Percentiles rank a stretch among this genome's conserved stretches.
Conservation (phyloP, 2,888 invertebrate species). For the Drosophila heteroneura region DNA sequence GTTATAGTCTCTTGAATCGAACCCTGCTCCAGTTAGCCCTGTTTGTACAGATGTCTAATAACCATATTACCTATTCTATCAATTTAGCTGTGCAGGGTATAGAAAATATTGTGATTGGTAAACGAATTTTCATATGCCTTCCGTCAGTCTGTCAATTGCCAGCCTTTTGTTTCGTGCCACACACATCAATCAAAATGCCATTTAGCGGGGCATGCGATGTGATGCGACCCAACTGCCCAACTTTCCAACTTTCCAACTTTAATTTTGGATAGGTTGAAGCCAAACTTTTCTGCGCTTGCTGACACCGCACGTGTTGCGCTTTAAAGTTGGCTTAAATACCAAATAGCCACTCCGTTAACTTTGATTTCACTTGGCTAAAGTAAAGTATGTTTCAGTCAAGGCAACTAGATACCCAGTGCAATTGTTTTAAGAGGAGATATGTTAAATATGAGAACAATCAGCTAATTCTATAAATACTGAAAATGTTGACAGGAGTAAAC, state of each 20-base stretch:
- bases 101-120: conserved; percentile 32
- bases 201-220: conserved; percentile 61
- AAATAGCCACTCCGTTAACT: conserved; percentile 31
- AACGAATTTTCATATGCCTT: conserved; percentile 30
- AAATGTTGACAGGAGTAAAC: background rate
- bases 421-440: background rate
- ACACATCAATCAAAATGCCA: conserved; percentile 77
- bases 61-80: background rate
- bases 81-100: background rate
- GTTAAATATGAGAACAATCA: background rate
- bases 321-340: conserved; percentile 59
- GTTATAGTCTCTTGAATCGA: background rate
- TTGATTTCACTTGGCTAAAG: conserved; percentile 45
- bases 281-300: conserved; percentile 13
- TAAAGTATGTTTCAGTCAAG: background rate
- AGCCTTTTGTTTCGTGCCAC: conserved; percentile 51
- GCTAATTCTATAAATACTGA: background rate
- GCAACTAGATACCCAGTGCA: conserved; percentile 6
- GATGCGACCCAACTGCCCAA: conserved; percentile 11
- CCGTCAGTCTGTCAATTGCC: conserved; percentile 55
- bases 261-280: conserved; percentile 23
- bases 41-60: background rate
- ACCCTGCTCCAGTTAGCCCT: background rate
- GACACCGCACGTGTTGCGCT: conserved; percentile 71
- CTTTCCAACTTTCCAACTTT: conserved; percentile 11